phyloP scores from a whole-genome alignment of 2,888 invertebrate genomes.

The Torymus aiolomorphi region DNA sequence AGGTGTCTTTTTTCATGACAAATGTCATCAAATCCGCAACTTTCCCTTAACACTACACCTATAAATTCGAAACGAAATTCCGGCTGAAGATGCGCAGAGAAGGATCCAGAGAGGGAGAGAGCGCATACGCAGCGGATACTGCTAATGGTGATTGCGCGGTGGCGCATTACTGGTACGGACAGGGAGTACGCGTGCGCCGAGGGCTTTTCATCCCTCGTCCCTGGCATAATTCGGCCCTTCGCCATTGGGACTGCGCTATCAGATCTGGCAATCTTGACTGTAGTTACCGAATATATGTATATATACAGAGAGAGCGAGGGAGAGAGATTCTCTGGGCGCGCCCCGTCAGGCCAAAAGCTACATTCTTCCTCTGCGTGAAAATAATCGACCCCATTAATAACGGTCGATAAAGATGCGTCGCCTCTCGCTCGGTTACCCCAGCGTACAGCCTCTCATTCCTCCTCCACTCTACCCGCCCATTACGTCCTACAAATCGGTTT shows the following conservation, averaged over 20 bases:
- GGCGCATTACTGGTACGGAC: neutral
- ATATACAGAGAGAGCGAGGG: neutral
- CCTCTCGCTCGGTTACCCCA: neutral
- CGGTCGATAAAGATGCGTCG: constrained; percentile 24
- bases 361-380: constrained; percentile 17
- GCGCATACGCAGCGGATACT: neutral
- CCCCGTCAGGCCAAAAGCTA: constrained; percentile 6
- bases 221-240: constrained; percentile 31
- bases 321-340: too few species aligned
- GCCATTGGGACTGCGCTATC: constrained; percentile 24
- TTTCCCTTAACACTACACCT: too few species aligned
- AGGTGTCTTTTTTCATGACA: neutral
- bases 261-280: constrained; percentile 36
- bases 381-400: constrained; percentile 47
- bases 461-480: neutral
- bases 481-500: constrained; percentile 33
- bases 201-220: constrained; percentile 38
- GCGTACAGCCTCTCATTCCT: neutral
- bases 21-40: neutral
- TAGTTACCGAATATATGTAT: constrained; percentile 10
- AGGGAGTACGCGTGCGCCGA: neutral
- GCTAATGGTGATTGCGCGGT: constrained; percentile 34
- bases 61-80: constrained; percentile 17
- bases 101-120: too few species aligned
- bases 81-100: neutral